Percentiles rank a stretch among this genome's conserved stretches.
phyloP scores from a whole-genome alignment of 1,140 invertebrate species.

The Aricia agestis region DNA sequence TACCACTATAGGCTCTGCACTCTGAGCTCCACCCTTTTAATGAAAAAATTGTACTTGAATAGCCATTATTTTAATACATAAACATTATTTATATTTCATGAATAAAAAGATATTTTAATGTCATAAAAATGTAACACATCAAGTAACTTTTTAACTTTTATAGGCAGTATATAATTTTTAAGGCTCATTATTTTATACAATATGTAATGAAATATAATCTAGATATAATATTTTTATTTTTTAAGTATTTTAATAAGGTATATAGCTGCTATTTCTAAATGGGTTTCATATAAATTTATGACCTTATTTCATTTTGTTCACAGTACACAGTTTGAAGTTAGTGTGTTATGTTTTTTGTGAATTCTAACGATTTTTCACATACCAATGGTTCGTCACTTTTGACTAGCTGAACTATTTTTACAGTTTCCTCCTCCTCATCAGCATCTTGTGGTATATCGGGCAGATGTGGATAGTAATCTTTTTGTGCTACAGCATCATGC shows the following conservation, averaged over 20 bases:
- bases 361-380: conserved; percentile 59
- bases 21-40: conserved; percentile 91
- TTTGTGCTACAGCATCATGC: conserved; percentile 96
- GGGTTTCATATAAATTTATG: conserved; percentile 24
- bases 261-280: conserved; percentile 74
- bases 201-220: too few relatives aligned
- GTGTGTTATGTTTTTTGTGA: conserved; percentile 15
- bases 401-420: conserved; percentile 97
- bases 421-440: conserved; percentile 95
- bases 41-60: conserved; percentile 49
- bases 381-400: conserved; percentile 98
- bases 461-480: conserved; percentile 94
- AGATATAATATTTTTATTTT: too few relatives aligned
- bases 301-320: conserved; percentile 4
- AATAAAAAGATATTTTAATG: background rate
- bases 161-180: background rate
- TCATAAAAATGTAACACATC: conserved; percentile 5
- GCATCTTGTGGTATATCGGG: conserved; percentile 91
- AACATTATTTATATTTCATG: conserved; percentile 1
- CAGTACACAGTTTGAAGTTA: conserved; percentile 16
- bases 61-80: conserved; percentile 19
- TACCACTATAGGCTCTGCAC: conserved; percentile 96
- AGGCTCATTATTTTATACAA: too few relatives aligned
- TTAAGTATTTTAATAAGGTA: background rate
- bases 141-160: background rate